Percentiles rank a stretch among this genome's conserved stretches.
phyloP scores from a whole-genome alignment of 2,888 invertebrate species.

The Lycophotia porphyrea region DNA sequence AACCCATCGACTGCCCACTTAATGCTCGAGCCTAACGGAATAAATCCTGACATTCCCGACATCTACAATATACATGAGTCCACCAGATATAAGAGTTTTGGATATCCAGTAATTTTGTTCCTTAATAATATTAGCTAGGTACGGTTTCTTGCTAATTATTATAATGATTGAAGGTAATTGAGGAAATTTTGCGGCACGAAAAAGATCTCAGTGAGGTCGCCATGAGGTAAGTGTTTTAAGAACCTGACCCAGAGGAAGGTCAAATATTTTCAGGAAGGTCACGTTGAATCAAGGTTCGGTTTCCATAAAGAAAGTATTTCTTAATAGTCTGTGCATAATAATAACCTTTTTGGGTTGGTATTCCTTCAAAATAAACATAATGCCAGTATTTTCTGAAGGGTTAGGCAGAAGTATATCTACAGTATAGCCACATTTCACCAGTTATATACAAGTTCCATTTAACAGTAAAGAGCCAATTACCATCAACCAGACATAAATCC shows the following conservation, averaged over 20 bases:
- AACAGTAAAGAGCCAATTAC: not conserved
- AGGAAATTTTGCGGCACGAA: not conserved
- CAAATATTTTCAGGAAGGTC: conserved; percentile 2
- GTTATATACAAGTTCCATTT: not conserved
- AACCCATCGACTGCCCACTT: too few relatives aligned
- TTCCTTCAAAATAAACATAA: not conserved
- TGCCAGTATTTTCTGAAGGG: not conserved
- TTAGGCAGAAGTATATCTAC: not conserved
- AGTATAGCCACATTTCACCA: not conserved
- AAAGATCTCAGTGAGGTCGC: not conserved
- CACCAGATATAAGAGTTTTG: not conserved
- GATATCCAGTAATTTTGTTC: not conserved
- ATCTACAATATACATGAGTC: not conserved
- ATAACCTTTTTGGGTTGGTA: not conserved
- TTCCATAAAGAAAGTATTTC: not conserved
- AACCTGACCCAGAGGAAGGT: not conserved
- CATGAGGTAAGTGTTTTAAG: conserved; percentile 1
- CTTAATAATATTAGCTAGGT: not conserved
- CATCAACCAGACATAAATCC: not conserved
- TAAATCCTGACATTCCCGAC: too few relatives aligned
- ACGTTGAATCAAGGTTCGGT: not conserved
- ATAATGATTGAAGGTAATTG: conserved; percentile 12
- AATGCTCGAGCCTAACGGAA: too few relatives aligned
- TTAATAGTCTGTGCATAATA: not conserved
- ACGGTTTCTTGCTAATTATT: not conserved